phyloP scores from a whole-genome alignment of 2,113 vertebrate species.

The Columba janthina region DNA sequence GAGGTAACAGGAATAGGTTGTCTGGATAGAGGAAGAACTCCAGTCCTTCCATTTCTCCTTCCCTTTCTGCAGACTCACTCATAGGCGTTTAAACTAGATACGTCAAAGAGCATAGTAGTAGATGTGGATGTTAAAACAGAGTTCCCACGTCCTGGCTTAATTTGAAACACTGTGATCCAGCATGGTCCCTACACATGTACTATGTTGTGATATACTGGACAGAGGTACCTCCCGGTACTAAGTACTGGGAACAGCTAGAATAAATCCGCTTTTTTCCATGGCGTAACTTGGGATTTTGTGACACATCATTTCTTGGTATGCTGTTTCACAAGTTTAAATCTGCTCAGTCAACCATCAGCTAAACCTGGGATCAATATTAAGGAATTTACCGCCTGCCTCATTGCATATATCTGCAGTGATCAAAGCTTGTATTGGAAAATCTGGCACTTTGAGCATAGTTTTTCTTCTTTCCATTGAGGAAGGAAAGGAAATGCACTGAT shows the following conservation, averaged over 20 bases:
- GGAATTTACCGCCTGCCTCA: slow-evolving; percentile 52
- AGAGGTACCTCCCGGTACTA: background rate
- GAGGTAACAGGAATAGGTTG: background rate
- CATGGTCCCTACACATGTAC: no score
- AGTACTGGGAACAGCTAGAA: background rate
- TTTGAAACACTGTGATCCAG: background rate
- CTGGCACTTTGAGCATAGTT: background rate
- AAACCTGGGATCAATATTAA: slow-evolving; percentile 51
- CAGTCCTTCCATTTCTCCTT: background rate
- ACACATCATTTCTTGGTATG: background rate
- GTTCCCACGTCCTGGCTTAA: background rate
- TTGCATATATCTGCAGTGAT: slow-evolving; percentile 39
- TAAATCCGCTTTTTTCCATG: slow-evolving; percentile 32
- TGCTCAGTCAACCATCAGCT: background rate
- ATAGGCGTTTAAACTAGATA: background rate
- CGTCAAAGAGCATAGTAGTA: background rate
- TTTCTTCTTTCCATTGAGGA: slow-evolving; percentile 13
- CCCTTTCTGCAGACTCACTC: background rate
- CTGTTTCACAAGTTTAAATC: slow-evolving; percentile 43
- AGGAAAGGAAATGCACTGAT: slow-evolving; percentile 26
- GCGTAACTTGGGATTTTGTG: background rate
- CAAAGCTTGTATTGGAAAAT: slow-evolving; percentile 24
- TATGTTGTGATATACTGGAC: background rate
- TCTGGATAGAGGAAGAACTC: background rate
- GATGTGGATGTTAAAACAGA: background rate